phyloP scores from a whole-genome alignment of 2,888 invertebrate genomes.

The Volucella bombylans region DNA sequence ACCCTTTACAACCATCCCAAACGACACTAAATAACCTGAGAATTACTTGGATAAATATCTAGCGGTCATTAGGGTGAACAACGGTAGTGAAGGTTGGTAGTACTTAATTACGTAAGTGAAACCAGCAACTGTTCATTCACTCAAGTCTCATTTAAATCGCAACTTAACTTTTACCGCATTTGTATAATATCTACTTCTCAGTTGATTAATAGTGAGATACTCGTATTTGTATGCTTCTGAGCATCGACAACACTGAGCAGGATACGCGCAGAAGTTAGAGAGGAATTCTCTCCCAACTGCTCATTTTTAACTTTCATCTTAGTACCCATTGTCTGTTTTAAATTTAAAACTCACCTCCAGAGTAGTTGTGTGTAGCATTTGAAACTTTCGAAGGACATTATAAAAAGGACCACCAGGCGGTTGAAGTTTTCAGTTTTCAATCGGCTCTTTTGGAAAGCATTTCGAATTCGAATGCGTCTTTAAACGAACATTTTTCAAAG shows the following conservation, averaged over 20 bases:
- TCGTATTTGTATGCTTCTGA: neutral
- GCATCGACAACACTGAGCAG: constrained; percentile 39
- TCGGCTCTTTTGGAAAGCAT: constrained; percentile 43
- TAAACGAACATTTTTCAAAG: neutral
- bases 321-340: constrained; percentile 3
- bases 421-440: constrained; percentile 47
- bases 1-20: no score
- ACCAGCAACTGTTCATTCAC: no score
- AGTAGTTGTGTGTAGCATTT: constrained; percentile 30
- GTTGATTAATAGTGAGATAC: neutral
- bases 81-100: no score
- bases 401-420: constrained; percentile 56
- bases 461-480: constrained; percentile 4
- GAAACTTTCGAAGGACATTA: constrained; percentile 32
- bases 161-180: no score
- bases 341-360: constrained; percentile 56
- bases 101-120: no score
- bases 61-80: no score
- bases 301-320: constrained; percentile 1
- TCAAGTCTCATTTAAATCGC: no score
- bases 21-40: no score
- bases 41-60: no score
- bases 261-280: constrained; percentile 66
- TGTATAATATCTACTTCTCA: no score
- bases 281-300: constrained; percentile 30